Percentiles rank a stretch among this genome's conserved stretches.
phyloP scores from a whole-genome alignment of 2,113 vertebrate genomes.

The Bos javanicus region DNA sequence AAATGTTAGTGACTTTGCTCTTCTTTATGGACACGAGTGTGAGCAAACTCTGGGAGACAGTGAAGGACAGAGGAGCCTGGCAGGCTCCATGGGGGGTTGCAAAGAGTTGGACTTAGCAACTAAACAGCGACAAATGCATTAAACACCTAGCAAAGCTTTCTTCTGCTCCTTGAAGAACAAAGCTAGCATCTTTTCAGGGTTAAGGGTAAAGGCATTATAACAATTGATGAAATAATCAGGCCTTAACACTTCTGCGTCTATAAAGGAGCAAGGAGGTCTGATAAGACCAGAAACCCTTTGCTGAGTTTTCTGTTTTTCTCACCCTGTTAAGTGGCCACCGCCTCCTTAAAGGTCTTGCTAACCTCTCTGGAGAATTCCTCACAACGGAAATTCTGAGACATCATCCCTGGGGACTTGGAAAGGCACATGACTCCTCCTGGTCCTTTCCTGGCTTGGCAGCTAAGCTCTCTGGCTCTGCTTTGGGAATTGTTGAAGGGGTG shows the following conservation, averaged over 20 bases:
- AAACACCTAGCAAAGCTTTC: neutral
- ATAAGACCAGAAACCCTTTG: neutral
- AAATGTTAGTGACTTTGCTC: neutral
- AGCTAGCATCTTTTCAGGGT: neutral
- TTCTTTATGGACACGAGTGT: neutral
- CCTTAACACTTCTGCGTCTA: neutral
- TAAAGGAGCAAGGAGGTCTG: neutral
- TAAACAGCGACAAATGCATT: neutral
- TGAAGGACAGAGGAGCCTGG: neutral
- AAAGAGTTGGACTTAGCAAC: neutral
- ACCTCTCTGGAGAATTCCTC: neutral
- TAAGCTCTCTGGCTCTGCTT: neutral
- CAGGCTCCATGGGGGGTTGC: neutral
- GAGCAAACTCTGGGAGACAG: neutral
- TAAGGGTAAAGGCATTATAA: constrained; percentile 11
- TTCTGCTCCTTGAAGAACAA: neutral
- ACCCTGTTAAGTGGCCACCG: neutral
- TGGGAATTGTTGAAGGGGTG: neutral
- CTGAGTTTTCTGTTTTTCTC: neutral
- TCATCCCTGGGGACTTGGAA: neutral
- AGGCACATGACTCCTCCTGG: neutral
- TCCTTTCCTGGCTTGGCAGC: neutral
- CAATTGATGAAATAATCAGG: neutral
- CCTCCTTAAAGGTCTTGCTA: neutral
- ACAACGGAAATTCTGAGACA: neutral